A percentile compares a stretch with the other conserved stretches of the same genome.
phyloP scores from a whole-genome alignment of 2,888 invertebrate species.

The Lycophotia porphyrea region DNA sequence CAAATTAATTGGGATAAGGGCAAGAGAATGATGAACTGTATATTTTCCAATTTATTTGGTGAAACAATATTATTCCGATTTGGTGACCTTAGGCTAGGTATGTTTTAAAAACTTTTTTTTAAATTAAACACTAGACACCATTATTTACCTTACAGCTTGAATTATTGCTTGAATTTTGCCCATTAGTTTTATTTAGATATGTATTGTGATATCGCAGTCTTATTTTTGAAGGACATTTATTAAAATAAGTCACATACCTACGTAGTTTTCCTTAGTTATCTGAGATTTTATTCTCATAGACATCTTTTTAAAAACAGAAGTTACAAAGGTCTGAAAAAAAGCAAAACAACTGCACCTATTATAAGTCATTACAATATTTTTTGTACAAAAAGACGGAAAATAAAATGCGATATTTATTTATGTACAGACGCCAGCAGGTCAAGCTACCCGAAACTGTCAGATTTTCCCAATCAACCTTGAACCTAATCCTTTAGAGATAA shows the following conservation, averaged over 20 bases:
- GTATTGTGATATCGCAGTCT: background rate
- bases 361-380: background rate
- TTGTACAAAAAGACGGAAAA: background rate
- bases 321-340: background rate
- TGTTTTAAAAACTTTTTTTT: background rate
- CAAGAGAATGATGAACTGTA: too few relatives aligned
- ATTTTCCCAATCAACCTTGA: too few relatives aligned
- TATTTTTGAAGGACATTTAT: background rate
- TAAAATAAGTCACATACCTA: background rate
- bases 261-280: background rate
- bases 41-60: constrained; percentile 5
- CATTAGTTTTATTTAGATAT: background rate
- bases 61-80: background rate
- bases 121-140: background rate
- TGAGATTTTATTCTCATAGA: background rate
- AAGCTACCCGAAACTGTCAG: too few relatives aligned
- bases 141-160: background rate
- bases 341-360: background rate
- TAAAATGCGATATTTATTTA: background rate
- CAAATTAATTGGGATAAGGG: too few relatives aligned
- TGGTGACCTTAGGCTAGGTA: background rate
- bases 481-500: too few relatives aligned
- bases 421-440: too few relatives aligned
- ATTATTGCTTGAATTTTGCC: background rate
- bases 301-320: background rate